A percentile compares a stretch with the other conserved stretches of the same genome.
These are phyloP conservation scores for Sinhomidia bicolor DNA, from an alignment of 2,888 invertebrate species.

Conservation along the genomic window DNA sequence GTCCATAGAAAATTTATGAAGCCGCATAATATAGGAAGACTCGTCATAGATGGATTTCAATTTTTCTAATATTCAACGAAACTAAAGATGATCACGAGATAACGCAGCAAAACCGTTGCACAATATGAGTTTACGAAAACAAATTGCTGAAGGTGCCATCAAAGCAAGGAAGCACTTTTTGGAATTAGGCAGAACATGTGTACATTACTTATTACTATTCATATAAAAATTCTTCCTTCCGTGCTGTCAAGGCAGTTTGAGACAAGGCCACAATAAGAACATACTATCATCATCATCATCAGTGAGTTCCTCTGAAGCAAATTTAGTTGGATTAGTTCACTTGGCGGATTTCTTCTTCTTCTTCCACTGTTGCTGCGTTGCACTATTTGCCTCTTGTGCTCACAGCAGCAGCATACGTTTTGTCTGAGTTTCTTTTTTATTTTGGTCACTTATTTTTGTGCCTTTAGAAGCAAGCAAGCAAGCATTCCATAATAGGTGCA, in stretches of 20 bases:
- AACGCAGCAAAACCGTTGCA: no score
- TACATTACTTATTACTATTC: neutral
- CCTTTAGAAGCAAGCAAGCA: neutral
- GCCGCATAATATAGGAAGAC: no score
- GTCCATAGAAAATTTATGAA: neutral
- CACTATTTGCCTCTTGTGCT: no score
- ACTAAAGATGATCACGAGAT: no score
- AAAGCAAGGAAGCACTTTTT: slow-evolving; percentile 6
- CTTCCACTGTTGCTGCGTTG: no score
- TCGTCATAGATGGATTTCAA: no score
- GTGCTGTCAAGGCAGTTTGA: slow-evolving; percentile 58
- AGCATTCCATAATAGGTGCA: no score
- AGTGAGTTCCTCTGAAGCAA: neutral
- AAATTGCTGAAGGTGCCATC: neutral
- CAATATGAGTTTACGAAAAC: no score
- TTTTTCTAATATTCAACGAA: no score
- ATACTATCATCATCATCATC: no score
- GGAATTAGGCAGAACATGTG: neutral
- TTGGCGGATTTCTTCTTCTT: slow-evolving; percentile 32
- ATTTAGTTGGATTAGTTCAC: slow-evolving; percentile 3
- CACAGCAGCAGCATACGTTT: no score
- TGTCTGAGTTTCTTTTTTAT: slow-evolving; percentile 20
- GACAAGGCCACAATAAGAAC: slow-evolving; percentile 39
- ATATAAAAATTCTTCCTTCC: slow-evolving; percentile 48
- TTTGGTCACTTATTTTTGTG: neutral